Evolutionary conservation across 2,113 vertebrate species (phyloP).

Genomic region (Phylloscopus whistleri): DNA sequence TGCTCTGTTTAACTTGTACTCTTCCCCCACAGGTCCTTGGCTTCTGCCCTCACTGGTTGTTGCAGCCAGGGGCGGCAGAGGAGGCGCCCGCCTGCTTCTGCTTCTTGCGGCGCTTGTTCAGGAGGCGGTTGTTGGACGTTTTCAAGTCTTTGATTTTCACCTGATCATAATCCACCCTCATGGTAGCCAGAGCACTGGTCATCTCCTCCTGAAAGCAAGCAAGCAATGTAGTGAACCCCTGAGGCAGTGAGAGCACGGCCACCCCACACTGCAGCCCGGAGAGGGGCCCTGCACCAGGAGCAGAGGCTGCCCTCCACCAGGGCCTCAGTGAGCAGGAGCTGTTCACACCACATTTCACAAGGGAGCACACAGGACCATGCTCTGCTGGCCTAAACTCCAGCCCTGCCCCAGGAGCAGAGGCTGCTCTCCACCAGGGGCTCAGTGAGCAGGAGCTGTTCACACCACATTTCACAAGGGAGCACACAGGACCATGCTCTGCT

Average conservation of each 20-base stretch:
- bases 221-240: neutral
- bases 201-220: constrained; percentile 87
- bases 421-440: neutral
- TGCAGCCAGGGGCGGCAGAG: constrained; percentile 77
- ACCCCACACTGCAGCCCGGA: neutral
- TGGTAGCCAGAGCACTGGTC: constrained; percentile 96
- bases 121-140: constrained; percentile 91
- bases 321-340: neutral
- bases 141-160: constrained; percentile 97
- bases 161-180: constrained; percentile 97
- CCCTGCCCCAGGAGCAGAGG: neutral
- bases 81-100: constrained; percentile 80
- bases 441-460: neutral
- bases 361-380: neutral
- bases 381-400: neutral
- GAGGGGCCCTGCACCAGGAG: neutral
- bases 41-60: constrained; percentile 74
- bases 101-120: constrained; percentile 93
- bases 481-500: neutral
- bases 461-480: neutral
- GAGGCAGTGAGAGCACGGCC: neutral
- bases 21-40: constrained; percentile 1
- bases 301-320: neutral
- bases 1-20: neutral
- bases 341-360: neutral